phyloP scores from a whole-genome alignment of 2,888 invertebrate genomes.

The Archips crataeganus region DNA sequence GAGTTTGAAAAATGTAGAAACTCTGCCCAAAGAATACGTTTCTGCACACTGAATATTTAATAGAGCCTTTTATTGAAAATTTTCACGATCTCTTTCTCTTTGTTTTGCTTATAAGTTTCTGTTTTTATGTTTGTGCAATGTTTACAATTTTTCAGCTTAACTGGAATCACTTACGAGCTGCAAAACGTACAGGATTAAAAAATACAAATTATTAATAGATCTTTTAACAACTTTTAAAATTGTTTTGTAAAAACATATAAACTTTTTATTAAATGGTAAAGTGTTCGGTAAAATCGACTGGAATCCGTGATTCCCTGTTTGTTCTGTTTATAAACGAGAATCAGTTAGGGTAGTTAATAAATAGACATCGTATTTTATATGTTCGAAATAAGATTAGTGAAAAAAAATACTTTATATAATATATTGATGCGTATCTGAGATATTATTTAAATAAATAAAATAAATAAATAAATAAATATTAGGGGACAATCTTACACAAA shows the following conservation, averaged over 20 bases:
- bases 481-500: too few species aligned
- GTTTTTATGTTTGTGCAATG: not conserved
- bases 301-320: too few species aligned
- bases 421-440: too few species aligned
- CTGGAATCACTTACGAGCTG: not conserved
- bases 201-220: not conserved
- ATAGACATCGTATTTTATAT: too few species aligned
- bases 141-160: not conserved
- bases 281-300: not conserved
- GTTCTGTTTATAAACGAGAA: too few species aligned
- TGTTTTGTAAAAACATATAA: not conserved
- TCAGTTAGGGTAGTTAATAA: too few species aligned
- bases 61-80: not conserved
- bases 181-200: not conserved
- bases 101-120: not conserved
- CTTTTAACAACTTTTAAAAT: not conserved
- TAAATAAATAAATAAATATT: too few species aligned
- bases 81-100: not conserved
- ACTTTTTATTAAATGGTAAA: not conserved
- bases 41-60: not conserved
- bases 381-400: too few species aligned
- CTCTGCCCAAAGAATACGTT: conserved; percentile 13
- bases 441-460: too few species aligned
- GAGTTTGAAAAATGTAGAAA: conserved; percentile 2
- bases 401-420: too few species aligned